A percentile compares a stretch with the other conserved stretches of the same genome.
These are phyloP conservation scores for Falco columbarius DNA, from an alignment of 2,797 vertebrate species.

Conservation along the genomic window DNA sequence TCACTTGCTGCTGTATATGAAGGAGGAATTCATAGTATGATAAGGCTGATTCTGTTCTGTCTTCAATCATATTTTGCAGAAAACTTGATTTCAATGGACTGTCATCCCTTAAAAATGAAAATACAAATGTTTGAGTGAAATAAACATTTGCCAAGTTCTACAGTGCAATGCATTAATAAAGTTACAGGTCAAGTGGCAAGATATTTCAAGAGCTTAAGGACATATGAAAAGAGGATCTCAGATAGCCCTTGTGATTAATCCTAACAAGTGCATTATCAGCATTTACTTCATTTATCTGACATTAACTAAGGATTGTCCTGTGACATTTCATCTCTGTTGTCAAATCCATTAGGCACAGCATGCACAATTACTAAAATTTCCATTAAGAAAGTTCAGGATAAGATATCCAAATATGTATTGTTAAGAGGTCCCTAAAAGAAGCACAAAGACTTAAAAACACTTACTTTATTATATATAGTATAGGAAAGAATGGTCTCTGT, in stretches of 20 bases:
- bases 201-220: neutral
- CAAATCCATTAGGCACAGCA: neutral
- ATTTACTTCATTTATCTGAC: neutral
- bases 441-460: neutral
- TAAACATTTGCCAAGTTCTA: neutral
- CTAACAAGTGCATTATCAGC: neutral
- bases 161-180: neutral
- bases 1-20: conserved; percentile 95
- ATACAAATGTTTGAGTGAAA: neutral
- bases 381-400: neutral
- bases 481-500: conserved; percentile 91
- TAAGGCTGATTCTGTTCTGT: conserved; percentile 95
- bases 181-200: neutral
- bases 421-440: neutral
- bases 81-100: conserved; percentile 89
- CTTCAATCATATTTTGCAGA: conserved; percentile 96
- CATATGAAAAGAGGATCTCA: neutral
- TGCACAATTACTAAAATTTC: neutral
- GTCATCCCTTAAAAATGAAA: conserved; percentile 87
- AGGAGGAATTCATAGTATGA: conserved; percentile 98
- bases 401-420: neutral
- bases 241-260: neutral
- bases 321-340: neutral
- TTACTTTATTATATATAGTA: conserved; percentile 92
- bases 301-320: neutral